Evolutionary conservation across 2,797 vertebrate species (phyloP), one percentile per base, ranked within the genome.

Genomic region (Crypturellus tataupa): DNA sequence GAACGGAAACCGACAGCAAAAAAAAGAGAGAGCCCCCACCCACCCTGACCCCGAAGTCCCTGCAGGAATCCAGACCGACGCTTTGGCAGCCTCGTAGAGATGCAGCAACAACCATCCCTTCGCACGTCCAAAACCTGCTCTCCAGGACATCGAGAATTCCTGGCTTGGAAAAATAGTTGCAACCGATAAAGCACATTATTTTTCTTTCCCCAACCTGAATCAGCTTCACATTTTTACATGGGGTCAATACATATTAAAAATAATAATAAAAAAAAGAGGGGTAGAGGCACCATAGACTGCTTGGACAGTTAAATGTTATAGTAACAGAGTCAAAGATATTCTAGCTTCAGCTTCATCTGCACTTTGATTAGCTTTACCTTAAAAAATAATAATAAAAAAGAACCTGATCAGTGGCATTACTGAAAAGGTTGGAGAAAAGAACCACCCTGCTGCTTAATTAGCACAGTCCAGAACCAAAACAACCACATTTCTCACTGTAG

Each of bases 271-370:
- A 51, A 60, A 95, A 86, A 37, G 78, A 93, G 68, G 92, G 64
- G 47, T 73, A 64, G 69, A 96, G 97, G 97, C 96, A 97, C 96
- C 95, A 63, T 62, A 95, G 94, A 91, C 69, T 95, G 90, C 89
- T 96, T 13, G 2, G 58, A 95, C 37, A 93, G 82, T 91, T 93
- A 87, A 95, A 94, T 35, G 72, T 23, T 87, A 17, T 56, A 65
- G 56, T 59, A 71, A 24, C 1, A 8, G 80, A 84, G 53, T 76
- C 56, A 55, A 75, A 94, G 67, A 79, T 58, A 85, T 14, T 77
- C 65, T 60, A 85, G 69, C 68, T 87, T 69, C 47, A 86, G 73
- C 90, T 40, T 60, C 68, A 46, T 82, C 56, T 44, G 67, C 94
- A 15, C 44, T 82, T 94, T 11, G 13, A 80, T 78, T 58, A 80